A percentile compares a stretch with the other conserved stretches of the same genome.
These are phyloP conservation scores for Anoura caudifer DNA, from an alignment of 2,113 vertebrate species.

Conservation along the genomic window DNA sequence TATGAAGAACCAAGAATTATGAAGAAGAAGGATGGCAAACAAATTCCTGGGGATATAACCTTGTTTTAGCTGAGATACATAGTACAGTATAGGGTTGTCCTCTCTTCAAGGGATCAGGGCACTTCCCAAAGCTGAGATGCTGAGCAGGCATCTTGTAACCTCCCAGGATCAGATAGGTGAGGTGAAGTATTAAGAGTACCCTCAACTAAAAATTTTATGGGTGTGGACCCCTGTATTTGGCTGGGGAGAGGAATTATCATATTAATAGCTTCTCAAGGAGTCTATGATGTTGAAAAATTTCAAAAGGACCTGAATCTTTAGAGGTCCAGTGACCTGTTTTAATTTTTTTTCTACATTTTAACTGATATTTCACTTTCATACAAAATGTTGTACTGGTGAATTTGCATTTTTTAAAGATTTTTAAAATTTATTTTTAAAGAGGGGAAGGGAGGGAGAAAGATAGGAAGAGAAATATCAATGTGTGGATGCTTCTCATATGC, in stretches of 20 bases:
- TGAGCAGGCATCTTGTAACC: not conserved
- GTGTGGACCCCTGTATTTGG: not conserved
- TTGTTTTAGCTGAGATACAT: not conserved
- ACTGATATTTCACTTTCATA: not conserved
- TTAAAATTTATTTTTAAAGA: no score
- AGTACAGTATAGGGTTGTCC: not conserved
- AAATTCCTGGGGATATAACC: not conserved
- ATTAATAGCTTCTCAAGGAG: not conserved
- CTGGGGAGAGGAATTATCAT: not conserved
- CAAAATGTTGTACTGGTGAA: not conserved
- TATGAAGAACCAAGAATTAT: not conserved
- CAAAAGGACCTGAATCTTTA: not conserved
- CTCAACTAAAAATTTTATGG: no score
- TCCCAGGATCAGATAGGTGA: not conserved
- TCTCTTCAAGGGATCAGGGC: not conserved
- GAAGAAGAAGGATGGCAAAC: not conserved
- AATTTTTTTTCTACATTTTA: not conserved
- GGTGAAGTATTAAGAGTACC: fast-evolving
- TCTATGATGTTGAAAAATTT: fast-evolving
- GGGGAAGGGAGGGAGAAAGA: no score
- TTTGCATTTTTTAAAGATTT: not conserved
- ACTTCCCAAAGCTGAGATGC: not conserved
- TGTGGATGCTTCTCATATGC: no score
- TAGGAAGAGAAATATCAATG: no score
- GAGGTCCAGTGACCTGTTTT: not conserved